Evolutionary conservation across 2,888 invertebrate species (phyloP).

Genomic region (Drosophila eohydei): DNA sequence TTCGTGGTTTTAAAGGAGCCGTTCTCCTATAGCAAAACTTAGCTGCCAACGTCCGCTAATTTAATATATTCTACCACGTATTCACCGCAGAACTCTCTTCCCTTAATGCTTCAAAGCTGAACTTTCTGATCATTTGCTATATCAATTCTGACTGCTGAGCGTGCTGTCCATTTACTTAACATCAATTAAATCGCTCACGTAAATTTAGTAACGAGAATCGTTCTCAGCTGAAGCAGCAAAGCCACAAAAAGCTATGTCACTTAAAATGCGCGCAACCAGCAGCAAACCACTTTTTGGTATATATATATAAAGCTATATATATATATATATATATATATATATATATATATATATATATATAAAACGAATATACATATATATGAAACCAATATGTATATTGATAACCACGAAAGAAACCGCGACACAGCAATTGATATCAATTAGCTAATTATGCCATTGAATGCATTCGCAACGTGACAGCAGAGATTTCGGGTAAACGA

Average conservation of each 20-base stretch:
- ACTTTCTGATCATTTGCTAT: too few relatives aligned
- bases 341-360: not conserved
- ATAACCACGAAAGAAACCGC: not conserved
- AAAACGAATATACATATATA: conserved; percentile 10
- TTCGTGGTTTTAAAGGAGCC: too few relatives aligned
- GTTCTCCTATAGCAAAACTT: too few relatives aligned
- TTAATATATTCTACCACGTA: too few relatives aligned
- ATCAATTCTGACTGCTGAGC: too few relatives aligned
- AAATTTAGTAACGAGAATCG: not conserved
- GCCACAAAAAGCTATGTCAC: conserved; percentile 48
- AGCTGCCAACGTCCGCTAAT: too few relatives aligned
- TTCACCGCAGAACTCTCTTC: too few relatives aligned
- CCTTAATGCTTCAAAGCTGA: too few relatives aligned
- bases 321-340: conserved; percentile 10
- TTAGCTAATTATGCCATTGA: conserved; percentile 73
- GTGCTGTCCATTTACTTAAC: too few relatives aligned
- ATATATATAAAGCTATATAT: not conserved
- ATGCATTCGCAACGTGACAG: conserved; percentile 40
- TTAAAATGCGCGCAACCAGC: not conserved
- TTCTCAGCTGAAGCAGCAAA: conserved; percentile 28
- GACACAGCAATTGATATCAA: conserved; percentile 63
- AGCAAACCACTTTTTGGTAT: conserved; percentile 56
- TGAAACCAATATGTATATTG: not conserved
- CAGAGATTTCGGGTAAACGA: conserved; percentile 5
- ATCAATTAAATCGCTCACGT: not conserved